Conservation (phyloP, 1,140 invertebrate genomes). For the Lepidostoma basale region DNA sequence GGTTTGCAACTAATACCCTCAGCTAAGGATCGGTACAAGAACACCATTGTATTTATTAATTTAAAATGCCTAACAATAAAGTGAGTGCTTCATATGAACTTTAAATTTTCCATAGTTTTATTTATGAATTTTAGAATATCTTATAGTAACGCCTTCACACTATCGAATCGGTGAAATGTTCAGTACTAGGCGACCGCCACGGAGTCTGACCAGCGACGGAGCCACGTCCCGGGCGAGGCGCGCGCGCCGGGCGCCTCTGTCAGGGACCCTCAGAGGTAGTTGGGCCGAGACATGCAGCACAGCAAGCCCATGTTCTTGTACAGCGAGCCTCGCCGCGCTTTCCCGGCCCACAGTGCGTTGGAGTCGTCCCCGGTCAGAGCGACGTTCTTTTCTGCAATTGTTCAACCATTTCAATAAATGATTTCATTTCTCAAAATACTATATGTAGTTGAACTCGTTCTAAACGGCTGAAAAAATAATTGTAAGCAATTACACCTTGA, state of each 20-base stretch:
- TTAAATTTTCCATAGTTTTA: not conserved
- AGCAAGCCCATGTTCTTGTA: constrained; percentile 72
- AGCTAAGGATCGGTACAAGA: too few relatives aligned
- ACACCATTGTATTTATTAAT: not conserved
- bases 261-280: constrained; percentile 64
- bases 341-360: constrained; percentile 65
- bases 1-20: too few relatives aligned
- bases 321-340: constrained; percentile 64
- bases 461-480: too few relatives aligned
- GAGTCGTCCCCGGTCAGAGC: constrained; percentile 64
- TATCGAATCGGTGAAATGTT: not conserved
- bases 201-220: not conserved
- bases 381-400: constrained; percentile 62
- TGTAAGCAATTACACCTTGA: too few relatives aligned
- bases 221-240: not conserved
- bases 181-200: not conserved
- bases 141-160: too few relatives aligned
- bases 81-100: not conserved
- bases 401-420: too few relatives aligned
- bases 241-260: constrained; percentile 5
- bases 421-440: too few relatives aligned
- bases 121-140: too few relatives aligned
- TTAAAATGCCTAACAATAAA: not conserved
- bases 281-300: constrained; percentile 68
- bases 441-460: too few relatives aligned